Base-by-base conservation (phyloP, 2,797 vertebrate genomes). In the Rhinichthys osculus region DNA sequence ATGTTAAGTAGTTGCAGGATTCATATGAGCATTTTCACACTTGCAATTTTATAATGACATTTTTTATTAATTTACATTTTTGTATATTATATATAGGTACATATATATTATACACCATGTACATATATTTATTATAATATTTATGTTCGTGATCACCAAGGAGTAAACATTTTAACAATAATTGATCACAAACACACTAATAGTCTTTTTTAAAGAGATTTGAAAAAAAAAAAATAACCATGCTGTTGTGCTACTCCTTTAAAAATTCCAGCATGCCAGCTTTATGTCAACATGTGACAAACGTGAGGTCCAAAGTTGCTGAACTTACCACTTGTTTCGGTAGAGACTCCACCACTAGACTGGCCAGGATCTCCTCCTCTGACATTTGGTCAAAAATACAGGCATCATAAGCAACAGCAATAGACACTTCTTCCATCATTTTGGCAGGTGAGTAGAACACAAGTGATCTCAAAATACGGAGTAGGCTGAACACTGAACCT, bases 341-440 rank as follows among this genome's bases (percentile, higher is more conserved):
- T 80, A 91, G 96, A 8, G 95, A 95, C 91, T 95, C 94, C 74
- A 93, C 95, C 89, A 96, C 97, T 90, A 98, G 92, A n/a, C 92
- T 96, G 85, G 96, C 96, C 91, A 98, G 93, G 87, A 97, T 93
- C 88, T 98, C 97, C 87, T 98, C 97, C 5, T 98, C 96, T 0
- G 90, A 94, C 90, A 96, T 96, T 94, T 96, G 96, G 62, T 96
- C 96, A 84, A 96, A 95, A 27, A 95, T 90, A 3, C 96, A 93
- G 87, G 95, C 94, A 74, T 98, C 93, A 7, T 94, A 96, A 3
- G 96, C 95, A 90, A 95, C 95, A 86, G 89, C 92, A 72, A 97
- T 94, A 80, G 97, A 96, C 93, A 98, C 85, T 90, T 99, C 97
- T 92, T 98, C 95, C 97, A 98, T 98, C 97, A 98, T 99, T 86